A percentile compares a stretch with the other conserved stretches of the same genome.
These are phyloP conservation scores for Charaxes varanes DNA, from an alignment of 1,140 invertebrate species.

Conservation along the genomic window DNA sequence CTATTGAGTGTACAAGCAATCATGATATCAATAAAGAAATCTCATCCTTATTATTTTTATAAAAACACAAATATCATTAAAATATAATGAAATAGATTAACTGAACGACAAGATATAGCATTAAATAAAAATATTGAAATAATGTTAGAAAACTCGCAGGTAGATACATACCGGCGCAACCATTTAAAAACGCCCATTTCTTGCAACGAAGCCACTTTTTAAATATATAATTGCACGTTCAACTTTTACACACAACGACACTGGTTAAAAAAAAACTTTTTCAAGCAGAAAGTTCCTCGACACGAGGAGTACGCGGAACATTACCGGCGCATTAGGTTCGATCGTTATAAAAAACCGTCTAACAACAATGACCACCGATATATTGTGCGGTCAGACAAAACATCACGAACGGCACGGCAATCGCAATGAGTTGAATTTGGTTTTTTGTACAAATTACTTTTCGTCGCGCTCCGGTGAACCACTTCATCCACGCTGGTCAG, in stretches of 20 bases:
- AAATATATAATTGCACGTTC: conserved; percentile 22
- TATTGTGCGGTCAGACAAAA: conserved; percentile 72
- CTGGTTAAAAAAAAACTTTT: conserved; percentile 18
- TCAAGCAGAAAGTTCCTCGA: conserved; percentile 32
- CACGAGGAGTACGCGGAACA: conserved; percentile 47
- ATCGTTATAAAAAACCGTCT: conserved; percentile 58
- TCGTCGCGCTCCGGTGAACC: conserved; percentile 68
- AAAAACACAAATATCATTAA: too few species aligned
- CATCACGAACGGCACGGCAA: conserved; percentile 66
- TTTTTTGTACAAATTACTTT: conserved; percentile 74
- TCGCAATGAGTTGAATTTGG: conserved; percentile 70
- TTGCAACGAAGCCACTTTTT: conserved; percentile 54
- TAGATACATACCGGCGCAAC: conserved; percentile 61
- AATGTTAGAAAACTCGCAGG: conserved; percentile 10
- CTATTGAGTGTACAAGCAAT: too few species aligned
- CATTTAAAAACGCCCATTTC: conserved; percentile 70
- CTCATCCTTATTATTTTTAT: too few species aligned
- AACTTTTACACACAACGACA: conserved; percentile 13
- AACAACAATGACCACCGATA: conserved; percentile 67
- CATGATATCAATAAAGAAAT: too few species aligned
- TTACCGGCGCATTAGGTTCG: conserved; percentile 60
- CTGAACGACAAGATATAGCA: too few species aligned
- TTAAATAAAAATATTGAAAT: too few species aligned
- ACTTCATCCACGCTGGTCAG: conserved; percentile 56
- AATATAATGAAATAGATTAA: too few species aligned